phyloP scores from a whole-genome alignment of 2,113 vertebrate species.

The Malaclemys terrapin region DNA sequence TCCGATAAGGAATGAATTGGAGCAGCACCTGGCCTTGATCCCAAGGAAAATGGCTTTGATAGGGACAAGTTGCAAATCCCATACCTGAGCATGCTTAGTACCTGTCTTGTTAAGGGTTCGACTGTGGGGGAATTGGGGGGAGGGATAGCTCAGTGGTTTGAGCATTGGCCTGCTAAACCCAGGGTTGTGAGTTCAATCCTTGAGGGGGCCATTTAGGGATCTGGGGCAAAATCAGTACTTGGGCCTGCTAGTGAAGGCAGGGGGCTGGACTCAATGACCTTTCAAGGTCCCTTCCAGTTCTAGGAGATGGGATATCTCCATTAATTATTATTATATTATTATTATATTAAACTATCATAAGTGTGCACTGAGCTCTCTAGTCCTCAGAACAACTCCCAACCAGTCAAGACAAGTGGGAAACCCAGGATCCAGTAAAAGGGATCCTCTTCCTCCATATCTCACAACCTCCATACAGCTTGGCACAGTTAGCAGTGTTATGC shows the following conservation, averaged over 20 bases:
- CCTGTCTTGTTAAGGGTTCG: accelerated
- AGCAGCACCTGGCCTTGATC: not conserved
- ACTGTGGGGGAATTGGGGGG: not conserved
- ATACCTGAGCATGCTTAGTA: accelerated
- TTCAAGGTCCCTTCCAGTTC: too few relatives aligned
- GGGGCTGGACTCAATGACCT: too few relatives aligned
- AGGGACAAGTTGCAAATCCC: not conserved
- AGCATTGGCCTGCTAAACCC: too few relatives aligned
- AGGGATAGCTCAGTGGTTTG: too few relatives aligned
- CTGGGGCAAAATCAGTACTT: too few relatives aligned
- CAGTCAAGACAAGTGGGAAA: not conserved
- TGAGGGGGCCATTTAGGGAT: too few relatives aligned
- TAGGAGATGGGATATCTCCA: too few relatives aligned
- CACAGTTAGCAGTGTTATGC: not conserved
- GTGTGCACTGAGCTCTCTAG: too few relatives aligned
- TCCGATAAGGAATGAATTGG: not conserved
- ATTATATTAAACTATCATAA: not conserved
- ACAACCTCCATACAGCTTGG: accelerated
- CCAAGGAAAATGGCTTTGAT: accelerated
- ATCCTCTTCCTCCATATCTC: not conserved
- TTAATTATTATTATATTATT: too few relatives aligned
- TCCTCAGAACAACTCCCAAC: not conserved
- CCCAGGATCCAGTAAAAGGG: not conserved
- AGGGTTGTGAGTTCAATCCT: too few relatives aligned
- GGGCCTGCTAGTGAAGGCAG: too few relatives aligned